Percentiles rank a stretch among this genome's conserved stretches.
Evolutionary conservation across 2,888 invertebrate species (phyloP).

Genomic region (Tinea semifulvella): DNA sequence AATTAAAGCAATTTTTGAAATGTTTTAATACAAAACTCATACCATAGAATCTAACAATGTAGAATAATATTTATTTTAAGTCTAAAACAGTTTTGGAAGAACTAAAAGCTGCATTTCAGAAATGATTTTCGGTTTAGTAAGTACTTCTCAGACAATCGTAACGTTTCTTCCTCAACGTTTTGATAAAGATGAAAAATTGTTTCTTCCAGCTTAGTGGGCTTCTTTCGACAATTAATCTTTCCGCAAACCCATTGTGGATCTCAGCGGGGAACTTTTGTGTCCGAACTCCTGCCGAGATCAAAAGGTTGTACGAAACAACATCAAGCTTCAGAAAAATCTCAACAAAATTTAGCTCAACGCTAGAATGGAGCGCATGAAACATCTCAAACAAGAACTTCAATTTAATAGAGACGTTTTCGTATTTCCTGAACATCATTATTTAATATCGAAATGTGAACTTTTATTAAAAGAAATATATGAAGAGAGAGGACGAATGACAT

Average conservation of each 20-base stretch:
- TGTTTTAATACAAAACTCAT: too few relatives aligned
- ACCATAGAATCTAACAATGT: not conserved
- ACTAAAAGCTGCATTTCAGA: conserved; percentile 8
- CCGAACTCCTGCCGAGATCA: conserved; percentile 47
- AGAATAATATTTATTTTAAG: too few relatives aligned
- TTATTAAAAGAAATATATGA: too few relatives aligned
- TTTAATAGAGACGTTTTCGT: not conserved
- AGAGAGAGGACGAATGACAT: too few relatives aligned
- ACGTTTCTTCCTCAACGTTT: conserved; percentile 39
- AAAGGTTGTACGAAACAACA: conserved; percentile 41
- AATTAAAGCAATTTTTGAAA: conserved; percentile 5
- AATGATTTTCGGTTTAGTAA: conserved; percentile 12
- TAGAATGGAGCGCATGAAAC: not conserved
- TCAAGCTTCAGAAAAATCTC: conserved; percentile 11
- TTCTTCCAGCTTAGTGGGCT: conserved; percentile 47
- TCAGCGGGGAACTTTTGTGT: conserved; percentile 48
- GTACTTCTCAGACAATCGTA: conserved; percentile 27
- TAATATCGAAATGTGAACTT: not conserved
- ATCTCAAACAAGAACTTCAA: conserved; percentile 1
- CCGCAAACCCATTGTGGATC: conserved; percentile 55
- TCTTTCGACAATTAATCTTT: conserved; percentile 61
- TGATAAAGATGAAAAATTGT: conserved; percentile 65
- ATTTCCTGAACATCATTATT: not conserved
- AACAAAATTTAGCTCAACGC: conserved; percentile 7
- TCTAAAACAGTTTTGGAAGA: not conserved